Conservation (phyloP, 2,888 invertebrate genomes). For the Hirudinaria manillensis region DNA sequence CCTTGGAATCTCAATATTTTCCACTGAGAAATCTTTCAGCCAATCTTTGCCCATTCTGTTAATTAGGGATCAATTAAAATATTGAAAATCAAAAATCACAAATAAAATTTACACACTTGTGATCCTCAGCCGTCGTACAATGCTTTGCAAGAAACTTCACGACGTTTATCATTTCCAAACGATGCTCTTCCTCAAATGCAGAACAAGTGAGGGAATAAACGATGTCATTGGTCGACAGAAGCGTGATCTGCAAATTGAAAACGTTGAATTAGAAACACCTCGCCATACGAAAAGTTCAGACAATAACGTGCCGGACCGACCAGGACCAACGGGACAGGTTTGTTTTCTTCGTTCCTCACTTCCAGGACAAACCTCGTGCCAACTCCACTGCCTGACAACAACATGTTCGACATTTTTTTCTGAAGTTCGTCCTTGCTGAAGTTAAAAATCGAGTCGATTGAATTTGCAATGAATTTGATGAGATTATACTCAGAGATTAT, state of each 20-base stretch:
- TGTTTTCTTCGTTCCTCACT: background rate
- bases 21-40: constrained; percentile 15
- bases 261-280: too few relatives aligned
- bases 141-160: background rate
- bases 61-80: background rate
- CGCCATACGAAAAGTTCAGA: too few relatives aligned
- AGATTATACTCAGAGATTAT: background rate
- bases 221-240: background rate
- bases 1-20: constrained; percentile 10
- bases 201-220: constrained; percentile 3
- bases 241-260: background rate
- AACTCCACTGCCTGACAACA: background rate
- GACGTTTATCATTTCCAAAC: background rate
- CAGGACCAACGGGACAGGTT: background rate
- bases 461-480: background rate
- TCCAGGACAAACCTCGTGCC: background rate
- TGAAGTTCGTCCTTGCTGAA: background rate
- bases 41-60: background rate
- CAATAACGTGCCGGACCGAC: background rate
- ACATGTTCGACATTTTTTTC: background rate
- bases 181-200: background rate
- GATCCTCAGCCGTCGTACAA: background rate
- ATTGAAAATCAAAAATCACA: background rate
- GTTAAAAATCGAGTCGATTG: background rate
- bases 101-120: background rate